Evolutionary conservation across 1,140 invertebrate genomes (phyloP).

Genomic region (Rhopalosiphum padi): DNA sequence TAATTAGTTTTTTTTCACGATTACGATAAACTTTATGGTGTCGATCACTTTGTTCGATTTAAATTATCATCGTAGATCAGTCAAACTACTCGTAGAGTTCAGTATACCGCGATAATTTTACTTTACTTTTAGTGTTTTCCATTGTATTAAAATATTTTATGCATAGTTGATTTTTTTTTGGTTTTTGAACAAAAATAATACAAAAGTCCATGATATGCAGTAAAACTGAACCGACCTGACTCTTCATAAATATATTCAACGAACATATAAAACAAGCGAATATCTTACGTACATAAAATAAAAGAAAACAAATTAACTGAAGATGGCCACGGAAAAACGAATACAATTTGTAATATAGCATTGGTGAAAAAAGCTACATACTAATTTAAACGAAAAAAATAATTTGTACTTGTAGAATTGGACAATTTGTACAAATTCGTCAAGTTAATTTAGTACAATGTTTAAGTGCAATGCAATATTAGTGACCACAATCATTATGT

Average conservation of each 20-base stretch:
- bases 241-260: too few species aligned
- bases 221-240: not conserved
- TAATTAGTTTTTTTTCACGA: slow-evolving; percentile 8
- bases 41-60: not conserved
- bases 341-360: not conserved
- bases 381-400: not conserved
- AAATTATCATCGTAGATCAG: not conserved
- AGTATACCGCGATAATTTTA: not conserved
- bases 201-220: not conserved
- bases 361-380: not conserved
- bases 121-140: not conserved
- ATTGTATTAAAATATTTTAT: not conserved
- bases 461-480: not conserved
- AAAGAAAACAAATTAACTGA: too few species aligned
- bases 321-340: too few species aligned
- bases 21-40: not conserved
- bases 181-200: not conserved
- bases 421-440: not conserved
- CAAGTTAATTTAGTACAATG: not conserved
- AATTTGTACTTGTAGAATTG: not conserved
- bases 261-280: not conserved
- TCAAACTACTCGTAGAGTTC: not conserved
- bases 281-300: not conserved
- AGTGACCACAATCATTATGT: not conserved
- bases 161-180: not conserved